A percentile compares a stretch with the other conserved stretches of the same genome.
phyloP scores from a whole-genome alignment of 2,113 vertebrate genomes.

The Ageneiosus marmoratus region DNA sequence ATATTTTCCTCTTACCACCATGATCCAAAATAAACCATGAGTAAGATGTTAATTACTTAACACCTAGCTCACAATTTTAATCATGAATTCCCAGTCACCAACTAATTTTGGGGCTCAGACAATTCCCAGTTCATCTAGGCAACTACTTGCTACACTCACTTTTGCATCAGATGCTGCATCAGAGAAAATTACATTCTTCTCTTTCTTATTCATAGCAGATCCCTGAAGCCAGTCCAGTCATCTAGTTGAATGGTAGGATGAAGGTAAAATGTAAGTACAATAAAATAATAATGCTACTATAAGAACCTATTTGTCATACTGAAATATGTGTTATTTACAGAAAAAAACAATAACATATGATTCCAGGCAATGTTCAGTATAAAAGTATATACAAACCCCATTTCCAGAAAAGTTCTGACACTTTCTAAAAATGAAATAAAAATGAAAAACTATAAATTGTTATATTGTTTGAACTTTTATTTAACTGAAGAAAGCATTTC shows the following conservation, averaged over 20 bases:
- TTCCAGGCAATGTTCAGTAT: not conserved
- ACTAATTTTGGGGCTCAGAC: not conserved
- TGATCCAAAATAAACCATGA: not conserved
- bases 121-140: not conserved
- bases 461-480: too few species aligned
- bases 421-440: too few species aligned
- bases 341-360: not conserved
- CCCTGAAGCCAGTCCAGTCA: not conserved
- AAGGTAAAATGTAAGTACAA: not conserved
- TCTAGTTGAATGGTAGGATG: not conserved
- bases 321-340: not conserved
- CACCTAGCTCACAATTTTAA: not conserved
- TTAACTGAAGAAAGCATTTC: too few species aligned
- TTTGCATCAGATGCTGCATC: not conserved
- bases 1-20: not conserved
- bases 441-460: too few species aligned
- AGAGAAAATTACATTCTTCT: not conserved
- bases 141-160: not conserved
- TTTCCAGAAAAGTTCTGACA: too few species aligned
- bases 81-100: not conserved
- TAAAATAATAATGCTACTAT: not conserved
- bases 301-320: not conserved
- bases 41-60: not conserved
- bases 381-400: not conserved
- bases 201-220: not conserved